These are phyloP conservation scores for Caerostris darwini DNA, from an alignment of 1,140 invertebrate species.

Conservation along the genomic window DNA sequence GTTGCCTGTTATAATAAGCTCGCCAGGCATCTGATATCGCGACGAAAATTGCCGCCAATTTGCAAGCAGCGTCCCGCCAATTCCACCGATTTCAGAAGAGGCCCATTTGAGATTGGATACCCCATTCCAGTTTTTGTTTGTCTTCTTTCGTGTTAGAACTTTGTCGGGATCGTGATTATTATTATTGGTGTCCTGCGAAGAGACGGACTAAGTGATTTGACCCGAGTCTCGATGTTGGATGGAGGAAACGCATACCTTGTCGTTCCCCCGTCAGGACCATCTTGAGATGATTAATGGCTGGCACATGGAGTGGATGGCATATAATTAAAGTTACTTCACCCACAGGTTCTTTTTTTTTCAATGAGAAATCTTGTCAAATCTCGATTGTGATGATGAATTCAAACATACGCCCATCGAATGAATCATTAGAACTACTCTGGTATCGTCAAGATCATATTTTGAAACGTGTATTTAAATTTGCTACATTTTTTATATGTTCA, in stretches of 20 bases:
- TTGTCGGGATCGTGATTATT: not conserved
- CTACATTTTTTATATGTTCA: too few relatives aligned
- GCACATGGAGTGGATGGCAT: not conserved
- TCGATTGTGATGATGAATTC: not conserved
- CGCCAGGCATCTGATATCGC: slow-evolving; percentile 41
- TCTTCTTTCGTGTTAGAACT: not conserved
- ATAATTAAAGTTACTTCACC: not conserved
- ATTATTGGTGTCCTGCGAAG: not conserved
- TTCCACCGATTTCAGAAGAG: not conserved
- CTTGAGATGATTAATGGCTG: not conserved
- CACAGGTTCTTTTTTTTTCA: not conserved
- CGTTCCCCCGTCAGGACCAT: not conserved
- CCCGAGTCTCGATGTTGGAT: not conserved
- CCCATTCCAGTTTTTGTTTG: not conserved
- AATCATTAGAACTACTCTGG: too few relatives aligned
- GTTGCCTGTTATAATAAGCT: slow-evolving; percentile 46
- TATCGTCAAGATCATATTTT: too few relatives aligned
- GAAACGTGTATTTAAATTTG: too few relatives aligned
- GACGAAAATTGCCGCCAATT: slow-evolving; percentile 53
- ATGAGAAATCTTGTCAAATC: not conserved
- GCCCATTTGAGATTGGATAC: not conserved
- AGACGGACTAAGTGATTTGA: slow-evolving; percentile 45
- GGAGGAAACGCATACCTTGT: not conserved
- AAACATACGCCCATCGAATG: too few relatives aligned
- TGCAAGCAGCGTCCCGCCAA: not conserved